phyloP scores from a whole-genome alignment of 2,888 invertebrate genomes.

The Baccha elongata region DNA sequence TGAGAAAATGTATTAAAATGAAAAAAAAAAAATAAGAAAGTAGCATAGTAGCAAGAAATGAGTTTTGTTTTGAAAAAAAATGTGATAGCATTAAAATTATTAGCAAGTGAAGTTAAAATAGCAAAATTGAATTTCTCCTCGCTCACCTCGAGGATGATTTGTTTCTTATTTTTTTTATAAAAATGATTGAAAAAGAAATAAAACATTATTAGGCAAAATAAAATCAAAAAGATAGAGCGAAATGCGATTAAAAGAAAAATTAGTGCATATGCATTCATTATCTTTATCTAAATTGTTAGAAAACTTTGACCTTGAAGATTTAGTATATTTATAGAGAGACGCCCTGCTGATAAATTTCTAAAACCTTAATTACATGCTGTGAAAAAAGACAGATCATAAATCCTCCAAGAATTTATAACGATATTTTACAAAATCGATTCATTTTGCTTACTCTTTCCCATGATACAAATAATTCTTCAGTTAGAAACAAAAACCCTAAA shows the following conservation, averaged over 20 bases:
- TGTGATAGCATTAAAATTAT: conserved; percentile 55
- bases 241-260: conserved; percentile 62
- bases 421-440: neutral
- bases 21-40: conserved; percentile 42
- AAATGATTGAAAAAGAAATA: conserved; percentile 45
- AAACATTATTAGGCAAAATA: conserved; percentile 59
- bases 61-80: conserved; percentile 36
- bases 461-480: neutral
- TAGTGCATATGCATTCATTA: conserved; percentile 70
- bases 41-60: conserved; percentile 67
- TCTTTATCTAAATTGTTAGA: conserved; percentile 30
- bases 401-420: conserved; percentile 12
- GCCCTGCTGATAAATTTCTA: conserved; percentile 8
- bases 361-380: conserved; percentile 8
- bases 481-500: too few relatives aligned
- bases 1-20: conserved; percentile 65
- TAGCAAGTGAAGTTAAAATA: conserved; percentile 67
- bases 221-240: conserved; percentile 61
- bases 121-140: conserved; percentile 66
- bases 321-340: neutral
- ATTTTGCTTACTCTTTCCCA: conserved; percentile 46
- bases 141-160: conserved; percentile 70
- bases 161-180: conserved; percentile 22
- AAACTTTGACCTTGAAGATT: conserved; percentile 30
- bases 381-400: neutral